Conservation (phyloP, 2,113 vertebrate species). For the Telmatochromis sp. region DNA sequence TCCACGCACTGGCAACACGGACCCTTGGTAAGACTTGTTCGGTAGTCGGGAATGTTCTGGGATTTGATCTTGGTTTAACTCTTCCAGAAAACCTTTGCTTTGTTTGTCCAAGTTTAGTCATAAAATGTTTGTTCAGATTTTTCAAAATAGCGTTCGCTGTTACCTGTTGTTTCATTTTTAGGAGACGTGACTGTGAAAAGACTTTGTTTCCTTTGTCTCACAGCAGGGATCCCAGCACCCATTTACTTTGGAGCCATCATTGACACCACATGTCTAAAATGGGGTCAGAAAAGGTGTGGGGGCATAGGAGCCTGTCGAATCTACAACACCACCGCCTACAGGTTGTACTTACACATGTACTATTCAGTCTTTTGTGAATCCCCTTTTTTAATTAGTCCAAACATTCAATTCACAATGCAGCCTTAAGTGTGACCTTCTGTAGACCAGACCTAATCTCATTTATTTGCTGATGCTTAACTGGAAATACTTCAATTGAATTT, state of each 20-base stretch:
- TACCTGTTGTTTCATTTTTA: background rate
- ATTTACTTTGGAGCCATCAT: slow-evolving; percentile 87
- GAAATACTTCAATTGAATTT: background rate
- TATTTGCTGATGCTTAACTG: background rate
- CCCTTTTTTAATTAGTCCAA: background rate
- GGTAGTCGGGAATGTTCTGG: background rate
- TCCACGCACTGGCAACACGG: slow-evolving; percentile 81
- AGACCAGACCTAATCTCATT: background rate
- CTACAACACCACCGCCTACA: slow-evolving; percentile 76
- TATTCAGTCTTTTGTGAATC: background rate
- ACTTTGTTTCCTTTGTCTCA: background rate
- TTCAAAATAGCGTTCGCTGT: background rate
- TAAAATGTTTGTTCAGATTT: background rate
- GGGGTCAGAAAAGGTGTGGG: slow-evolving; percentile 79
- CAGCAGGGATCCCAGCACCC: slow-evolving; percentile 80
- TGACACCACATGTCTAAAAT: slow-evolving; percentile 84
- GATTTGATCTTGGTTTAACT: background rate
- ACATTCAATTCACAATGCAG: background rate
- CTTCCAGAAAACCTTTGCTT: background rate
- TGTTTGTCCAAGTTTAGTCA: background rate
- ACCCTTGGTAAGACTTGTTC: slow-evolving; percentile 78
- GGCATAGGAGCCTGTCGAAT: slow-evolving; percentile 79
- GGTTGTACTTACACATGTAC: slow-evolving; percentile 58
- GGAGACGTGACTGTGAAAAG: background rate
- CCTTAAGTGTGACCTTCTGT: background rate